A percentile compares a stretch with the other conserved stretches of the same genome.
phyloP scores from a whole-genome alignment of 2,888 invertebrate genomes.

The Drosophila sordidula region DNA sequence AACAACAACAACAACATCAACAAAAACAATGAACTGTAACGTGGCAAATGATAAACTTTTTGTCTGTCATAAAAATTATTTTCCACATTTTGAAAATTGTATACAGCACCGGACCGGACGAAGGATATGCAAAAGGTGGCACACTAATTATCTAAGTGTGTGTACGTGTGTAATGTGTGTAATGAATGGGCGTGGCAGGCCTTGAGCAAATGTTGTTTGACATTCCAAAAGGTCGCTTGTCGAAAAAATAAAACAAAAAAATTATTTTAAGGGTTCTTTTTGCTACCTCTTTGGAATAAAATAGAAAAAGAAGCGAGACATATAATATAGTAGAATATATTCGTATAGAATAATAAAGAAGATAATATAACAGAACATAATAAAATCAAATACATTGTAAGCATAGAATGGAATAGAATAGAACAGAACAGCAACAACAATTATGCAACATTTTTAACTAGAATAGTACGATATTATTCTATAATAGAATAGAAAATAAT shows the following conservation, averaged over 20 bases:
- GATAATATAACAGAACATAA: too few species aligned
- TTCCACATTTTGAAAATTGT: conserved; percentile 55
- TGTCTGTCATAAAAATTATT: conserved; percentile 73
- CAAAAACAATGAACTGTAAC: conserved; percentile 71
- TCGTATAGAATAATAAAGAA: too few species aligned
- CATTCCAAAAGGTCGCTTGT: conserved; percentile 7
- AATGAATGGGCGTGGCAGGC: conserved; percentile 45
- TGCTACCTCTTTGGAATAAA: neutral
- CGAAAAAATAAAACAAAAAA: neutral
- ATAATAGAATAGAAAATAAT: too few species aligned
- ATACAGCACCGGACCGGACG: conserved; percentile 27
- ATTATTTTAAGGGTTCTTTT: neutral
- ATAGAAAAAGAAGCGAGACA: neutral
- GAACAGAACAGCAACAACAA: neutral
- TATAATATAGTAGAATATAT: neutral
- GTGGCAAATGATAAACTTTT: conserved; percentile 80
- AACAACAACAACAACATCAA: conserved; percentile 9
- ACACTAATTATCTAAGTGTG: conserved; percentile 36
- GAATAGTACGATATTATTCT: too few species aligned
- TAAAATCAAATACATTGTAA: too few species aligned
- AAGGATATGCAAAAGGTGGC: conserved; percentile 34
- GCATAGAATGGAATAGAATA: too few species aligned
- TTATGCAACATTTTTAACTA: too few species aligned
- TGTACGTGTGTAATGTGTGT: conserved; percentile 2
- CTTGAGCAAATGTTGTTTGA: conserved; percentile 19